These are phyloP conservation scores for Platorchestia sp. DNA, from an alignment of 1,140 invertebrate genomes.

Conservation along the genomic window DNA sequence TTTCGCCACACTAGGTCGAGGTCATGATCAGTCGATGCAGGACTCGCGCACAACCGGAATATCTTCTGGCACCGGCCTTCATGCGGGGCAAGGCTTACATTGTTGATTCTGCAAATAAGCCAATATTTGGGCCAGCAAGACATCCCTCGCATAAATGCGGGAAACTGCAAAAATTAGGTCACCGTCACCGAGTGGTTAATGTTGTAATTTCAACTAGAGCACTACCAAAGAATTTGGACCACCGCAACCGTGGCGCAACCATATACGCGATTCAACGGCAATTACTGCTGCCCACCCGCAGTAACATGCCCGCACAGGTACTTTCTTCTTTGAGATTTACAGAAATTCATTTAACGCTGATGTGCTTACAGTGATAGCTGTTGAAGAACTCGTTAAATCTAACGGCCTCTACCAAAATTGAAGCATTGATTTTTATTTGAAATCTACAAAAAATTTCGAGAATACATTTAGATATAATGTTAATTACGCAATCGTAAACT, in stretches of 20 bases:
- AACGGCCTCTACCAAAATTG: too few relatives aligned
- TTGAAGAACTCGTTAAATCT: too few relatives aligned
- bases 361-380: too few relatives aligned
- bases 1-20: conserved; percentile 13
- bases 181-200: neutral
- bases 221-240: neutral
- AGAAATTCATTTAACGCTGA: too few relatives aligned
- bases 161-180: neutral
- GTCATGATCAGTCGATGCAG: neutral
- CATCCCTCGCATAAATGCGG: neutral
- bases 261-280: neutral
- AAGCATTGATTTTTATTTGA: too few relatives aligned
- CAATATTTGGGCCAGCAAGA: neutral
- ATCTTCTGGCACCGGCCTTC: neutral
- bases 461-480: too few relatives aligned
- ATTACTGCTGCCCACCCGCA: too few relatives aligned
- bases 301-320: neutral
- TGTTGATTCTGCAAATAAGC: neutral
- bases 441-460: too few relatives aligned
- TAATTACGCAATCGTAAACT: too few relatives aligned
- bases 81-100: neutral
- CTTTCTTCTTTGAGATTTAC: neutral
- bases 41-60: neutral
- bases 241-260: neutral
- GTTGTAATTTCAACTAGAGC: neutral